Evolutionary conservation across 1,140 invertebrate species (phyloP).

Genomic region (Psix sp.): DNA sequence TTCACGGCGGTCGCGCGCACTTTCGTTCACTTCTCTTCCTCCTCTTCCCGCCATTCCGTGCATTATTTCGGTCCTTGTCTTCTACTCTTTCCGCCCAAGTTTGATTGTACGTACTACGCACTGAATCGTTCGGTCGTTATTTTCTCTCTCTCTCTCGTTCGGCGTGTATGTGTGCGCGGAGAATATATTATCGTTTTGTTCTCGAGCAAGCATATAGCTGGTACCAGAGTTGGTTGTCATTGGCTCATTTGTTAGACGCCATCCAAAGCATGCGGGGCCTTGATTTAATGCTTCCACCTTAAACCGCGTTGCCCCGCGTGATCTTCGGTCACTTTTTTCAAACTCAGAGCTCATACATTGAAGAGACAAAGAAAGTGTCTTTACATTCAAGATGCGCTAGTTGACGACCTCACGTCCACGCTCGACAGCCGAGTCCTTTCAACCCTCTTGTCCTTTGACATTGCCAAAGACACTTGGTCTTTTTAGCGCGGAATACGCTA

Average conservation of each 20-base stretch:
- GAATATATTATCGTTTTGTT: conserved; percentile 78
- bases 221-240: conserved; percentile 75
- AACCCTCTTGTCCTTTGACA: conserved; percentile 59
- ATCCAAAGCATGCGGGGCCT: conserved; percentile 77
- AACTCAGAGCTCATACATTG: conserved; percentile 60
- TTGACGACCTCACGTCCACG: conserved; percentile 63
- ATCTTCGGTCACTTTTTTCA: conserved; percentile 61
- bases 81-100: conserved; percentile 28
- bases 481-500: conserved; percentile 34
- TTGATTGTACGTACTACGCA: conserved; percentile 38
- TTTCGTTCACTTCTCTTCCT: conserved; percentile 41
- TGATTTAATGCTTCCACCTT: conserved; percentile 76
- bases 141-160: conserved; percentile 32
- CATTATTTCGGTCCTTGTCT: conserved; percentile 26
- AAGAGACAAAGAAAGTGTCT: conserved; percentile 71
- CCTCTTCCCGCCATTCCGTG: conserved; percentile 16
- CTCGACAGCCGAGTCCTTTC: conserved; percentile 41
- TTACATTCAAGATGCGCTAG: conserved; percentile 62
- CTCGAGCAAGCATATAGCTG: conserved; percentile 63
- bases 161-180: conserved; percentile 59
- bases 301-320: conserved; percentile 66
- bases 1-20: conserved; percentile 31
- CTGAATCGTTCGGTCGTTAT: conserved; percentile 40
- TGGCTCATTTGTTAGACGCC: conserved; percentile 78
- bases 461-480: conserved; percentile 44